Base-by-base conservation (phyloP, 2,113 vertebrate genomes). In the Empidonax alnorum region DNA sequence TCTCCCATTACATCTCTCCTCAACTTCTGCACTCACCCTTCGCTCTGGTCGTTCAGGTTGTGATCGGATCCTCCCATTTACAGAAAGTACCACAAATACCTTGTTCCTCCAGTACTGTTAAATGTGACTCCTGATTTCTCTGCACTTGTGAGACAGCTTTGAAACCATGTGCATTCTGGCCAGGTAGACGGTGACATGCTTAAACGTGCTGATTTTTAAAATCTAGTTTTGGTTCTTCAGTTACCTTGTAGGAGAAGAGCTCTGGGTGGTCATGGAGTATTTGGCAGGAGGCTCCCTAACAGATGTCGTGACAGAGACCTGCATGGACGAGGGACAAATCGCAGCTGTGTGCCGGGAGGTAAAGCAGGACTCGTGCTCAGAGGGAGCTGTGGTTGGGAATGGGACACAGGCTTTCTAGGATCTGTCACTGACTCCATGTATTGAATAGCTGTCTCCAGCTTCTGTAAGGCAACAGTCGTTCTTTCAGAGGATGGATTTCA, bases 221-320 rank as follows among this genome's bases (percentile, higher is more conserved):
- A 28, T 11, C 23, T 80, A 11, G 0, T 35, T 74, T 59, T 71
- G 95, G 19, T 85, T 79, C 8, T 76, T 87, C 96, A 99, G 99
- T 97, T 99, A 99, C 98, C 98, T 99, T 63, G 99, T 99, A 80
- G 99, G 99, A 20, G 99, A 99, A n/a, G 99, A 99, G 95, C 98
- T 99, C 33, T 99, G 99, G 99, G 99, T 99, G 83, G 99, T 99
- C 93, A 99, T 99, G 99, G 99, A 99, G 96, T 99, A 99, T 96
- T 96, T 99, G 98, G 99, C 99, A 4, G 99, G 99, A 94, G 99
- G 99, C 11, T 99, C 99, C 25, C 95, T 99, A 44, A 99, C 99
- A 0, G 99, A 99, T 7, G 99, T 99, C 0, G 99, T 99, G 84
- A 99, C 99, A 0, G 99, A 99, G 97, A 99, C 99, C 33, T 99